phyloP scores from a whole-genome alignment of 2,797 vertebrate species.

The Peromyscus eremicus region DNA sequence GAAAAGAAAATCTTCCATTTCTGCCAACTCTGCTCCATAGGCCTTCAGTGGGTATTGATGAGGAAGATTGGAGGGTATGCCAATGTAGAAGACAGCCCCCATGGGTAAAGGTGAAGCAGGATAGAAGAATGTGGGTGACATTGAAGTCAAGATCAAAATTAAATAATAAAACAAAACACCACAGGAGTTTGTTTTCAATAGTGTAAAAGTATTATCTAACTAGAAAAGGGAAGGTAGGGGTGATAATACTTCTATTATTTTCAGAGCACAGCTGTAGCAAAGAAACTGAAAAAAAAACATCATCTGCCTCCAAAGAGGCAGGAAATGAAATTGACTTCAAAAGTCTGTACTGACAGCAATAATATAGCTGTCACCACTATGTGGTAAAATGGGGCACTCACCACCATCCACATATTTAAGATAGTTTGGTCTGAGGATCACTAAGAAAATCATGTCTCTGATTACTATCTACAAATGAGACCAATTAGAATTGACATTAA shows the following conservation, averaged over 20 bases:
- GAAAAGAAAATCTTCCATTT: neutral
- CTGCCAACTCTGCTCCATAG: neutral
- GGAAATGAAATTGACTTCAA: neutral
- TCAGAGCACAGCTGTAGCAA: neutral
- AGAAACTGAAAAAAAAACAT: neutral
- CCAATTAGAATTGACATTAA: neutral
- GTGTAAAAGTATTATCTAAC: neutral
- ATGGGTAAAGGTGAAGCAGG: neutral
- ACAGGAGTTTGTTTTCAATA: neutral
- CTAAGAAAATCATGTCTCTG: neutral
- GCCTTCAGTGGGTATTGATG: neutral
- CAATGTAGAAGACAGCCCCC: neutral
- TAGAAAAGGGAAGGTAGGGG: neutral
- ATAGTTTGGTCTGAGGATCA: no score
- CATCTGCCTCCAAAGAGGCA: neutral
- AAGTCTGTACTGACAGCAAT: no score
- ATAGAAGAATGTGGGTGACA: neutral
- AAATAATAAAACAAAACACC: neutral
- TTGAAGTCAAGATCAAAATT: neutral
- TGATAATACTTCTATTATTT: neutral
- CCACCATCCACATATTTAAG: neutral
- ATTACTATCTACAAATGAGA: neutral
- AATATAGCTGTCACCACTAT: neutral
- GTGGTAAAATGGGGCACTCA: accelerated
- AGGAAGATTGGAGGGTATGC: neutral